These are phyloP conservation scores for Podotricha telesiphe DNA, from an alignment of 2,888 invertebrate genomes.

Conservation along the genomic window DNA sequence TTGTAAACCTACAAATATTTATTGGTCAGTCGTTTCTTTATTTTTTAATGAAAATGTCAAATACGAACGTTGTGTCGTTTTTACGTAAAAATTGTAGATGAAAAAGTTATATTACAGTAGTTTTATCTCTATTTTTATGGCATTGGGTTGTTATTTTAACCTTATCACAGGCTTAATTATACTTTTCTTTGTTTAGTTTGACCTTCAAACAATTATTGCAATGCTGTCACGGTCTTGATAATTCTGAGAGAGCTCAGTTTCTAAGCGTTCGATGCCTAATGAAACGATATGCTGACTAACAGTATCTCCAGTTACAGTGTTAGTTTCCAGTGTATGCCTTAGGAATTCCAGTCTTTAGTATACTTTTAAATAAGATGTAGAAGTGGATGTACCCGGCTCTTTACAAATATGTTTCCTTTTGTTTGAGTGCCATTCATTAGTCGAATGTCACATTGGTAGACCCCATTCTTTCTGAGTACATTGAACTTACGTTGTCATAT, in stretches of 20 bases:
- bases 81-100: too few species aligned
- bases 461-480: constrained; percentile 74
- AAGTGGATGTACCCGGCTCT: constrained; percentile 52
- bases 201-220: not conserved
- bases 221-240: constrained; percentile 3
- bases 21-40: too few species aligned
- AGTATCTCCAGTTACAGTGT: not conserved
- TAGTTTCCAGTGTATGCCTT: not conserved
- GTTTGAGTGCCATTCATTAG: constrained; percentile 79
- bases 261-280: not conserved
- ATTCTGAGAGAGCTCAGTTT: not conserved
- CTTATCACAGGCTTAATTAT: constrained; percentile 3
- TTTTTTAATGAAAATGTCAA: too few species aligned
- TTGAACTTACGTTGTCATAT: constrained; percentile 72
- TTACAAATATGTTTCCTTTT: constrained; percentile 67
- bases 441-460: constrained; percentile 69
- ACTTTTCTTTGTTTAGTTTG: not conserved
- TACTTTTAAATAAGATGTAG: constrained; percentile 47
- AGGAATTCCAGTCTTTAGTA: not conserved
- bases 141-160: not conserved
- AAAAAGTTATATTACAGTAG: too few species aligned
- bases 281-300: not conserved
- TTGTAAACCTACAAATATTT: too few species aligned
- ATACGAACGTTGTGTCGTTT: not conserved
- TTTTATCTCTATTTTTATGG: too few species aligned